Percentiles rank a stretch among this genome's conserved stretches.
Conservation (phyloP, 1,140 invertebrate species). For the Neodiprion pinetum region DNA sequence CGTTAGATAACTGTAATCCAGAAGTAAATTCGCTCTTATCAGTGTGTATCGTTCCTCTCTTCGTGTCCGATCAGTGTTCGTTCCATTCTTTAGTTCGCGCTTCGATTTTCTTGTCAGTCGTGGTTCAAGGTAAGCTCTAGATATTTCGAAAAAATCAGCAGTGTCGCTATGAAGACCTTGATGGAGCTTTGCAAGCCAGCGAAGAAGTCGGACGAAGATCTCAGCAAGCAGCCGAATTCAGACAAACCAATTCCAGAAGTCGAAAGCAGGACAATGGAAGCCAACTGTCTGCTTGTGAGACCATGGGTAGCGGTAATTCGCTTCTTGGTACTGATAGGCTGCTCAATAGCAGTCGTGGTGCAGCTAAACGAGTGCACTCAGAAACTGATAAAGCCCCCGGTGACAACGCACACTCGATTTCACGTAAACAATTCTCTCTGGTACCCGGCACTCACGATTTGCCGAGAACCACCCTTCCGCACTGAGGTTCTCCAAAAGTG, state of each 20-base stretch:
- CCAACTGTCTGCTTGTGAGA: background rate
- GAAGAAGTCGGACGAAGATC: background rate
- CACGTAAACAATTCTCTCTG: constrained; percentile 67
- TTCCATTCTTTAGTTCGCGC: too few species aligned
- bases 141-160: too few species aligned
- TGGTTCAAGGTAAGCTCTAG: too few species aligned
- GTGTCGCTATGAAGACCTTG: background rate
- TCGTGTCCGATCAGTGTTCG: too few species aligned
- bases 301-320: background rate
- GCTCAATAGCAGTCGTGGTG: background rate
- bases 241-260: too few species aligned
- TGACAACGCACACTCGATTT: constrained; percentile 69
- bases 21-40: constrained; percentile 8
- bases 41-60: background rate
- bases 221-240: too few species aligned
- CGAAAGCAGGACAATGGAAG: too few species aligned
- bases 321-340: background rate
- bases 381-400: constrained; percentile 65
- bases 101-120: too few species aligned
- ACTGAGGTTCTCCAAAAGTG: constrained; percentile 53
- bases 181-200: background rate
- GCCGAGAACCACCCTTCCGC: constrained; percentile 68
- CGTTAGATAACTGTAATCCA: constrained; percentile 9
- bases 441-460: constrained; percentile 70
- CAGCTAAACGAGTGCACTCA: constrained; percentile 64